Percentiles rank a stretch among this genome's conserved stretches.
phyloP scores from a whole-genome alignment of 2,113 vertebrate genomes.

The Geococcyx californianus region DNA sequence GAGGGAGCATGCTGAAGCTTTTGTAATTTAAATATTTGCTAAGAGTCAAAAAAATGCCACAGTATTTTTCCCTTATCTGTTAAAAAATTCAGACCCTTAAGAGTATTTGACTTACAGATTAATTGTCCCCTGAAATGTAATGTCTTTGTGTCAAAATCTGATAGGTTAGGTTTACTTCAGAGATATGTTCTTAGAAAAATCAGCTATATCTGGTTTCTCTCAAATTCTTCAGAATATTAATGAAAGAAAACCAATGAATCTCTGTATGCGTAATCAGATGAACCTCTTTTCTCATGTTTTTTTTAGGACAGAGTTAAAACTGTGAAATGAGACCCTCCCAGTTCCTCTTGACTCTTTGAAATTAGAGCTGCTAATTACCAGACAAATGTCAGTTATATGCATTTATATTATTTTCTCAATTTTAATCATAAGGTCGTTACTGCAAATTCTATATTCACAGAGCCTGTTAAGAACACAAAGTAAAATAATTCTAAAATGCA shows the following conservation, averaged over 20 bases:
- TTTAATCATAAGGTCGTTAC: neutral
- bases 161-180: neutral
- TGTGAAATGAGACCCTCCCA: neutral
- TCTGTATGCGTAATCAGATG: neutral
- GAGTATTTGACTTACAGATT: neutral
- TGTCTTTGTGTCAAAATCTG: neutral
- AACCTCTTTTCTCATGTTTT: neutral
- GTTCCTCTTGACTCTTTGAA: neutral
- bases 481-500: neutral
- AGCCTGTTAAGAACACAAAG: neutral
- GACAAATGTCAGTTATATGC: neutral
- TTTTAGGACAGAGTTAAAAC: neutral
- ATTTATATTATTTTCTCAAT: neutral
- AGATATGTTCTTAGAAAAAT: neutral
- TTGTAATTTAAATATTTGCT: too few relatives aligned
- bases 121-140: neutral
- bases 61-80: too few relatives aligned
- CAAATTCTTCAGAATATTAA: neutral
- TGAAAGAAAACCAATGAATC: neutral
- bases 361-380: neutral
- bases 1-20: too few relatives aligned
- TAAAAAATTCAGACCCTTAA: neutral
- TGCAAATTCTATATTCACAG: neutral
- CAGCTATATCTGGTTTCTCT: neutral
- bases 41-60: too few relatives aligned